Evolutionary conservation across 2,888 invertebrate genomes (phyloP).

Genomic region (Octonoba sinensis): DNA sequence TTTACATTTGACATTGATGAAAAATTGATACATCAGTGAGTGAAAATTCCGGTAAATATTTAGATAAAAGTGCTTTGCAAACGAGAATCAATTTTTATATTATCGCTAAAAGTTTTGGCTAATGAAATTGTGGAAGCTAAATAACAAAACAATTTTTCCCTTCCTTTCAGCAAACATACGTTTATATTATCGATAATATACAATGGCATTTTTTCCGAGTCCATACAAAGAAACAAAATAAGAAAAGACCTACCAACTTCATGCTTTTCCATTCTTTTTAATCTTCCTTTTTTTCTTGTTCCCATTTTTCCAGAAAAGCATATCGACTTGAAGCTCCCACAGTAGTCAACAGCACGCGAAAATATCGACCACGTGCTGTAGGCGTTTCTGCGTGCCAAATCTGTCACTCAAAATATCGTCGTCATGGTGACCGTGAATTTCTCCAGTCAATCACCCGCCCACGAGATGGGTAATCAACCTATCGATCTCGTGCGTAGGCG

Average conservation of each 20-base stretch:
- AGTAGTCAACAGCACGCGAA: slow-evolving; percentile 39
- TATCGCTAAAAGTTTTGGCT: too few species aligned
- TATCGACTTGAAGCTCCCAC: slow-evolving; percentile 21
- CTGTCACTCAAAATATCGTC: slow-evolving; percentile 31
- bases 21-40: too few species aligned
- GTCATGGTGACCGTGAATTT: slow-evolving; percentile 37
- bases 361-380: slow-evolving; percentile 44
- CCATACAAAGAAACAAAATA: slow-evolving; percentile 8
- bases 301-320: slow-evolving; percentile 23
- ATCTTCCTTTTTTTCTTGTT: not conserved
- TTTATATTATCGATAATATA: too few species aligned
- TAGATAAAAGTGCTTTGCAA: too few species aligned
- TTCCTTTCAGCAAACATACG: too few species aligned
- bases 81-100: too few species aligned
- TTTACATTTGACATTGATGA: too few species aligned
- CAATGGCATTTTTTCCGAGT: not conserved
- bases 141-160: too few species aligned
- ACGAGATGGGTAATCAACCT: slow-evolving; percentile 54
- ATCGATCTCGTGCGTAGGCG: slow-evolving; percentile 56
- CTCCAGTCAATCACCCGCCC: slow-evolving; percentile 55
- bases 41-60: too few species aligned
- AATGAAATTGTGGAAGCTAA: too few species aligned
- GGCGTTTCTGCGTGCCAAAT: slow-evolving; percentile 22
- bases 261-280: slow-evolving; percentile 12
- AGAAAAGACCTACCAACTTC: slow-evolving; percentile 21